A percentile compares a stretch with the other conserved stretches of the same genome.
Evolutionary conservation across 1,140 invertebrate genomes (phyloP).

Genomic region (Leguminivora glycinivorella): DNA sequence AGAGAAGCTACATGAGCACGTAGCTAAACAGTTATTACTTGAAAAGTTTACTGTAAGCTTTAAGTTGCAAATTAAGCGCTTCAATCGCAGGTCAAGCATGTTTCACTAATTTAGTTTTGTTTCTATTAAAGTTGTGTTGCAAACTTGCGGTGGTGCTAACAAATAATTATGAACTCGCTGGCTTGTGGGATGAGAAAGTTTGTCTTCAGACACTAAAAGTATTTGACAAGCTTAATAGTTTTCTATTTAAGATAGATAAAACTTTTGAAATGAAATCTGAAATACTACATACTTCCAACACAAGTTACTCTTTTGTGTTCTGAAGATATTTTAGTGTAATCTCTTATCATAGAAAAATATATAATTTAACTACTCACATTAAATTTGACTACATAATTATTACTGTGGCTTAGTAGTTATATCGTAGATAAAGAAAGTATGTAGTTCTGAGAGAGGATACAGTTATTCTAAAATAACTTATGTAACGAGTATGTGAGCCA

Average conservation of each 20-base stretch:
- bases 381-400: no score
- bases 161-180: conserved; percentile 66
- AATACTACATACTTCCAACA: neutral
- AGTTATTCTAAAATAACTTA: no score
- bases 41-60: neutral
- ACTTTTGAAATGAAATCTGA: neutral
- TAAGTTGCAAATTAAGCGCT: conserved; percentile 42
- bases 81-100: conserved; percentile 48
- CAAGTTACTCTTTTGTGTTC: neutral
- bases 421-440: no score
- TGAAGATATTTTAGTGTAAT: neutral
- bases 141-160: conserved; percentile 46
- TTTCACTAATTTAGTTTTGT: conserved; percentile 52
- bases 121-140: conserved; percentile 53
- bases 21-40: neutral
- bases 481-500: no score
- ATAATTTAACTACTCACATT: no score
- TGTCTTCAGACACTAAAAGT: conserved; percentile 38
- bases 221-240: conserved; percentile 31
- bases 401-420: no score
- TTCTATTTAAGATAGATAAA: conserved; percentile 7
- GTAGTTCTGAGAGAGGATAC: no score
- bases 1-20: neutral
- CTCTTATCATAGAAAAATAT: no score
- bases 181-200: conserved; percentile 59